Conservation (phyloP, 1,140 invertebrate species). For the Heliconius himera region DNA sequence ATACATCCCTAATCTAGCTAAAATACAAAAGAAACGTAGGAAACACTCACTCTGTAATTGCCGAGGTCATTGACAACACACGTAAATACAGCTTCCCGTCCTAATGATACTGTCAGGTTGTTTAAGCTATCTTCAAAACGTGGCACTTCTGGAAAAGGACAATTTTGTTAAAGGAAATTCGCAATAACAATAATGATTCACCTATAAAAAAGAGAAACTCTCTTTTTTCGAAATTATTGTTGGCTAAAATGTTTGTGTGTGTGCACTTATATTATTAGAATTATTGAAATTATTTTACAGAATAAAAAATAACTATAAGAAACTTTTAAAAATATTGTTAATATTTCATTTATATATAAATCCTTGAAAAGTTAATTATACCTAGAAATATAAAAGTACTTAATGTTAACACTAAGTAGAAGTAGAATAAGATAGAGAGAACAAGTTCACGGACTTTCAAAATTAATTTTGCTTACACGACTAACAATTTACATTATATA, state of each 20-base stretch:
- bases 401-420: no score
- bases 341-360: no score
- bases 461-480: no score
- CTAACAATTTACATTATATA: no score
- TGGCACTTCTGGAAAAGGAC: conserved; percentile 79
- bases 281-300: not conserved
- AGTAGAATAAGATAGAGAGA: no score
- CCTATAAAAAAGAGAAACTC: not conserved
- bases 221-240: not conserved
- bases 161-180: conserved; percentile 24
- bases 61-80: conserved; percentile 91
- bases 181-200: conserved; percentile 19
- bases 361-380: no score
- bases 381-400: no score
- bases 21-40: not conserved
- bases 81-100: conserved; percentile 89
- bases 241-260: not conserved
- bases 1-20: not conserved
- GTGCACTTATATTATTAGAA: not conserved
- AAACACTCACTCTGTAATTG: conserved; percentile 86
- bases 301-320: no score
- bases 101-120: conserved; percentile 90
- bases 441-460: no score
- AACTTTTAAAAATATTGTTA: no score
- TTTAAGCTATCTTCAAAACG: conserved; percentile 90